A percentile compares a stretch with the other conserved stretches of the same genome.
phyloP scores from a whole-genome alignment of 1,140 invertebrate species.

The Camponotus floridanus region DNA sequence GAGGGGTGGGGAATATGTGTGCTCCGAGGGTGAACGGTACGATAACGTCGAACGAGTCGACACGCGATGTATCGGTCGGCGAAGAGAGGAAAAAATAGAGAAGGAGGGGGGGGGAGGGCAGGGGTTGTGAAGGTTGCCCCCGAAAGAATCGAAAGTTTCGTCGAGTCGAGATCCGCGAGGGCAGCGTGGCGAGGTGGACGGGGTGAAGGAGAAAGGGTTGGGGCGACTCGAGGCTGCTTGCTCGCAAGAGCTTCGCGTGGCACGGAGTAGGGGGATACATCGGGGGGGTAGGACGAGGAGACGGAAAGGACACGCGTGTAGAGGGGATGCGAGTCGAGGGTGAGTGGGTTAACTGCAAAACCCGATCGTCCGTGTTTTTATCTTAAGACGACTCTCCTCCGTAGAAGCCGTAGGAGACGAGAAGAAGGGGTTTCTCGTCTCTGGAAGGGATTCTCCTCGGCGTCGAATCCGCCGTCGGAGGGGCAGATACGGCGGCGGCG shows the following conservation, averaged over 20 bases:
- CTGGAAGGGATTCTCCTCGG: conserved; percentile 72
- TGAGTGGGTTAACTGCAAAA: conserved; percentile 83
- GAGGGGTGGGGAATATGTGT: conserved; percentile 71
- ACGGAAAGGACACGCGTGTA: conserved; percentile 64
- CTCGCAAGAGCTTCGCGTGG: conserved; percentile 54
- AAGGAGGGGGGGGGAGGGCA: conserved; percentile 45
- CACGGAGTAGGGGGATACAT: conserved; percentile 60
- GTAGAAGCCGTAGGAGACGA: conserved; percentile 68
- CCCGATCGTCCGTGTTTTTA: conserved; percentile 85
- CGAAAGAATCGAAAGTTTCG: conserved; percentile 76
- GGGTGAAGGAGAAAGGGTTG: conserved; percentile 59
- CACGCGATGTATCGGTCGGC: conserved; percentile 73
- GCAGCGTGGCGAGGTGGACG: conserved; percentile 40
- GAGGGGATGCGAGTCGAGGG: conserved; percentile 68
- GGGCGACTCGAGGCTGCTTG: conserved; percentile 71
- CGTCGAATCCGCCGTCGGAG: conserved; percentile 61
- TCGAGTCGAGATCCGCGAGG: conserved; percentile 58
- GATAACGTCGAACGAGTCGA: conserved; percentile 75
- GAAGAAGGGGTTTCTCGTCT: conserved; percentile 68
- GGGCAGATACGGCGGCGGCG: conserved; percentile 71
- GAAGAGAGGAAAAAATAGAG: conserved; percentile 71
- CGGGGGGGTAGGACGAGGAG: conserved; percentile 64
- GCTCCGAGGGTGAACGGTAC: conserved; percentile 73
- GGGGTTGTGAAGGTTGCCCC: conserved; percentile 76
- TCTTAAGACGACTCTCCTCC: conserved; percentile 81